Percentiles rank a stretch among this genome's conserved stretches.
Evolutionary conservation across 2,113 vertebrate genomes (phyloP).

Genomic region (Sapayoa aenigma): DNA sequence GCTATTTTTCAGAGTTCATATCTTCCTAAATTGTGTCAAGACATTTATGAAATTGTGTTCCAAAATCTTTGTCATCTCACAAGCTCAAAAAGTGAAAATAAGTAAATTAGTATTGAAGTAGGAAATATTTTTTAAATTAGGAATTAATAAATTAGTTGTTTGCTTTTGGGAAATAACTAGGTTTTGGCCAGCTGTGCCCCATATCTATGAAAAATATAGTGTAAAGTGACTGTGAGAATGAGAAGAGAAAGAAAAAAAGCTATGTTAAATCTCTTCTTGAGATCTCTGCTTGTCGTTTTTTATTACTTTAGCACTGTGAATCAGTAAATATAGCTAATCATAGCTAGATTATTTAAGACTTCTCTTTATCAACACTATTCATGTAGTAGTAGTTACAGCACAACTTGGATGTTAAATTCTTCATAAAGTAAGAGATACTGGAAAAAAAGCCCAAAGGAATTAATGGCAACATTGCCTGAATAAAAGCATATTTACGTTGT

Average conservation of each 20-base stretch:
- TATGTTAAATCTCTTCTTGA: background rate
- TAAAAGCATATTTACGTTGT: background rate
- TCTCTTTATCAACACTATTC: background rate
- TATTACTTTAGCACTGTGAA: background rate
- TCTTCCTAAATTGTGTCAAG: background rate
- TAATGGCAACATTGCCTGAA: background rate
- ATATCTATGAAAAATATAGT: background rate
- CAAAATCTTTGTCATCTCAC: background rate
- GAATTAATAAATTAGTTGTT: background rate
- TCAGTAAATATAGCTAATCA: background rate
- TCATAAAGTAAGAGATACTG: background rate
- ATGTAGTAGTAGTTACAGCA: background rate
- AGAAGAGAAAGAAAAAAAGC: background rate
- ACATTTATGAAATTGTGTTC: background rate
- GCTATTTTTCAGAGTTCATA: background rate
- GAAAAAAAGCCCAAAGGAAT: background rate
- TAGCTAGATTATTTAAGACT: background rate
- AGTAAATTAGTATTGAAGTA: background rate
- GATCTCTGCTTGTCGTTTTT: background rate
- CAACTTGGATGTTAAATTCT: background rate
- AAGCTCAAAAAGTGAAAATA: background rate
- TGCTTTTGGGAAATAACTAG: background rate
- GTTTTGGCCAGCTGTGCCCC: background rate
- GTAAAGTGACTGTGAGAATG: background rate
- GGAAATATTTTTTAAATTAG: background rate